Evolutionary conservation across 2,113 vertebrate species (phyloP).

Genomic region (Clarias gariepinus): DNA sequence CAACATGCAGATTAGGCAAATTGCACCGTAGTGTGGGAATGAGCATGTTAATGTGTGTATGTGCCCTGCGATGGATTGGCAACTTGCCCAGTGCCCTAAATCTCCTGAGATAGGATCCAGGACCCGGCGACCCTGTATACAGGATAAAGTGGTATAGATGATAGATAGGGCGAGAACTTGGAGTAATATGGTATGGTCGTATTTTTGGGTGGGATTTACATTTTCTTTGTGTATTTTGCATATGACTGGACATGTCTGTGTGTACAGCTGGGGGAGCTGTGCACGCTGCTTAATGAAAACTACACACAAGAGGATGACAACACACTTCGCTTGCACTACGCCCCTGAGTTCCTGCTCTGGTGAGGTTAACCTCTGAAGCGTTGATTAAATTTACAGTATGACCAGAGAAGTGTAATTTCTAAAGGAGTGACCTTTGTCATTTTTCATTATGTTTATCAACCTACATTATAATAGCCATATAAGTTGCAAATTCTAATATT

Average conservation of each 20-base stretch:
- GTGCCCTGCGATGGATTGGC: too few relatives aligned
- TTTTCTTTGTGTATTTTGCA: background rate
- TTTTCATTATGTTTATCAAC: background rate
- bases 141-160: too few relatives aligned
- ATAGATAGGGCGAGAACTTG: too few relatives aligned
- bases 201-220: too few relatives aligned
- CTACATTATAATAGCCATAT: background rate
- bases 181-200: background rate
- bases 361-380: constrained; percentile 64
- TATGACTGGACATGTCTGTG: background rate
- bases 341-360: constrained; percentile 89
- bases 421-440: background rate
- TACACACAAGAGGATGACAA: constrained; percentile 95
- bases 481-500: background rate
- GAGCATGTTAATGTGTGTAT: too few relatives aligned
- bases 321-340: constrained; percentile 87
- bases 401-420: background rate
- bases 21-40: too few relatives aligned
- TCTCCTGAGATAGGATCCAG: too few relatives aligned
- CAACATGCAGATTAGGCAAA: too few relatives aligned
- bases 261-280: constrained; percentile 84
- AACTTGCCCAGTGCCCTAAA: too few relatives aligned
- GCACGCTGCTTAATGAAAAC: constrained; percentile 90
- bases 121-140: too few relatives aligned
- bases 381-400: background rate